Percentiles rank a stretch among this genome's conserved stretches.
Conservation (phyloP, 2,888 invertebrate species). For the Agrotis puta region DNA sequence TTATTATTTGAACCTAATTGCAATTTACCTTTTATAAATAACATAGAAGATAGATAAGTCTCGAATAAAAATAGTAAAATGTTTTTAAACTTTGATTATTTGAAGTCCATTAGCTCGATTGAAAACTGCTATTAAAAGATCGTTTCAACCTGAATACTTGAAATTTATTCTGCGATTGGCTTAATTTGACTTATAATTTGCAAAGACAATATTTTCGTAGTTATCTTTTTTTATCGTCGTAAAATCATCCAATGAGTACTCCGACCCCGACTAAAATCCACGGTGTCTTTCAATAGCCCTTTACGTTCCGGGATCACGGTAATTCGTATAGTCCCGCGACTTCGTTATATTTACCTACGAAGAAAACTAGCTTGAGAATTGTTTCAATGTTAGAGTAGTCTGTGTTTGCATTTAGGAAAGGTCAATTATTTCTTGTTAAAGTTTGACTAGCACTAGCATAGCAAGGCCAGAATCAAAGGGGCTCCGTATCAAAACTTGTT, state of each 20-base stretch:
- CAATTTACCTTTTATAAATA: background rate
- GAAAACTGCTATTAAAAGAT: background rate
- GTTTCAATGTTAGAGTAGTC: no score
- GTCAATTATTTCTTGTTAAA: background rate
- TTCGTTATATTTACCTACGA: no score
- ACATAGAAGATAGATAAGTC: background rate
- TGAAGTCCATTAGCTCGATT: background rate
- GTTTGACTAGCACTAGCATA: background rate
- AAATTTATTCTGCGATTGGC: background rate
- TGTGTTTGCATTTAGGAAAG: background rate
- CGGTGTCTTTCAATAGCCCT: no score
- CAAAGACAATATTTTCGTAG: slow-evolving; percentile 10
- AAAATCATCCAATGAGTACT: no score
- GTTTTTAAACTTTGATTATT: background rate
- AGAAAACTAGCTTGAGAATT: background rate
- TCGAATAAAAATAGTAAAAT: background rate
- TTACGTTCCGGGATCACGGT: no score
- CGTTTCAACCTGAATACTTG: background rate
- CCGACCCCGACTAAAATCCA: no score
- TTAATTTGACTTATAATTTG: slow-evolving; percentile 2
- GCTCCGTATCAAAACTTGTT: no score
- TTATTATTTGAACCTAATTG: background rate
- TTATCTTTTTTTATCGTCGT: no score
- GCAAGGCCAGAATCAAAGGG: no score
- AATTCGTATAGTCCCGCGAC: no score